phyloP scores from a whole-genome alignment of 2,797 vertebrate genomes.

The Helicolenus hilgendorfi region DNA sequence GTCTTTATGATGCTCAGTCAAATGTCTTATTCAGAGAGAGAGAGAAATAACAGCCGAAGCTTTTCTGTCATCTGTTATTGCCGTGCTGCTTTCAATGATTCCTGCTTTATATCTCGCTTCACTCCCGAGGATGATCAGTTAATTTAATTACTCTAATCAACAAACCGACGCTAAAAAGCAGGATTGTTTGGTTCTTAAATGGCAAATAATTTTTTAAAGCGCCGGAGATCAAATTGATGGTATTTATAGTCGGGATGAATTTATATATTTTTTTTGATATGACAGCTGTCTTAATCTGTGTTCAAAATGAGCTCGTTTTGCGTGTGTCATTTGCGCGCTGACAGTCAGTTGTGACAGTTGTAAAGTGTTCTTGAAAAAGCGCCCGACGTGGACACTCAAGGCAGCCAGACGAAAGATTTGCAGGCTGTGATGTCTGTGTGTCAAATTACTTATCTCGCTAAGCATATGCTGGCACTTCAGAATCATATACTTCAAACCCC shows the following conservation, averaged over 20 bases:
- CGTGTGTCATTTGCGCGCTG: slow-evolving; percentile 74
- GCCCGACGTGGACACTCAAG: slow-evolving; percentile 79
- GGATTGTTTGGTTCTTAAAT: slow-evolving; percentile 72
- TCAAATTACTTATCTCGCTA: slow-evolving; percentile 91
- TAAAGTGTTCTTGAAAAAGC: slow-evolving; percentile 88
- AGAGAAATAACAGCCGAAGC: slow-evolving; percentile 7
- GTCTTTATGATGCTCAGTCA: slow-evolving; percentile 47
- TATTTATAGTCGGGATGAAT: slow-evolving; percentile 79
- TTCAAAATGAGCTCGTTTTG: slow-evolving; percentile 79
- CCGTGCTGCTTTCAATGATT: slow-evolving; percentile 65
- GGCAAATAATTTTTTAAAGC: slow-evolving; percentile 78
- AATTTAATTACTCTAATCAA: slow-evolving; percentile 85
- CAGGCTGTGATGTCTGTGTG: slow-evolving; percentile 89
- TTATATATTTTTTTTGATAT: slow-evolving; percentile 62
- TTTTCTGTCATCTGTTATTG: slow-evolving; percentile 34
- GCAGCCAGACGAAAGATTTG: slow-evolving; percentile 87
- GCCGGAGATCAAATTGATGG: slow-evolving; percentile 72
- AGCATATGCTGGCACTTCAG: slow-evolving; percentile 90
- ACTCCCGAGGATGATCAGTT: slow-evolving; percentile 61
- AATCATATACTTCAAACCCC: slow-evolving; percentile 90
- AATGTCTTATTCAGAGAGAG: slow-evolving; percentile 32
- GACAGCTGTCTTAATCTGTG: slow-evolving; percentile 85
- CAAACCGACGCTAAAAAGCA: slow-evolving; percentile 62
- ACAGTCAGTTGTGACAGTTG: slow-evolving; percentile 89
- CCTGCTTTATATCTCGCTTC: slow-evolving; percentile 55